Percentiles rank a stretch among this genome's conserved stretches.
Conservation (phyloP, 2,888 invertebrate genomes). For the Euproctis similis region DNA sequence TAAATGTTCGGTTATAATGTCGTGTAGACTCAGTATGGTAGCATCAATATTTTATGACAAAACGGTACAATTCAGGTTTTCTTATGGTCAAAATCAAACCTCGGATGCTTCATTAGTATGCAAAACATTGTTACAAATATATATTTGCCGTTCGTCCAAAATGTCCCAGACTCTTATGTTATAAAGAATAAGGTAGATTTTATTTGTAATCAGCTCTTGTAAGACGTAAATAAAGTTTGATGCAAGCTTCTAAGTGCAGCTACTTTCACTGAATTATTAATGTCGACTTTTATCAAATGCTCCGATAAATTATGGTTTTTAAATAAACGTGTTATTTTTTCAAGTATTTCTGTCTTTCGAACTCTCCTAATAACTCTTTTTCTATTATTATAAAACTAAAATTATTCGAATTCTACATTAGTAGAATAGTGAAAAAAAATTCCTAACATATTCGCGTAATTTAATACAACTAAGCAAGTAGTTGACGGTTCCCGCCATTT, state of each 20-base stretch:
- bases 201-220: conserved; percentile 2
- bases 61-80: conserved; percentile 24
- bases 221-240: conserved; percentile 1
- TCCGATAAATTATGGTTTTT: conserved; percentile 13
- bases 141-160: conserved; percentile 2
- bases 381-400: too few species aligned
- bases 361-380: too few species aligned
- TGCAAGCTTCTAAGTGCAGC: conserved; percentile 8
- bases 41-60: conserved; percentile 29
- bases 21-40: conserved; percentile 15
- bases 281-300: conserved; percentile 13
- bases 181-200: conserved; percentile 1
- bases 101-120: conserved; percentile 31
- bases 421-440: too few species aligned
- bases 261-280: conserved; percentile 23
- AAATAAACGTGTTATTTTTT: conserved; percentile 4
- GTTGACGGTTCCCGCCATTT: too few species aligned
- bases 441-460: too few species aligned
- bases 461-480: too few species aligned
- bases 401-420: too few species aligned
- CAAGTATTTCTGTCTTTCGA: too few species aligned
- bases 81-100: conserved; percentile 19
- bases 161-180: conserved; percentile 1
- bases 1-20: conserved; percentile 26
- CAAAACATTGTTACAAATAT: conserved; percentile 17